phyloP scores from a whole-genome alignment of 1,140 invertebrate genomes.

The Calosoma granatense region DNA sequence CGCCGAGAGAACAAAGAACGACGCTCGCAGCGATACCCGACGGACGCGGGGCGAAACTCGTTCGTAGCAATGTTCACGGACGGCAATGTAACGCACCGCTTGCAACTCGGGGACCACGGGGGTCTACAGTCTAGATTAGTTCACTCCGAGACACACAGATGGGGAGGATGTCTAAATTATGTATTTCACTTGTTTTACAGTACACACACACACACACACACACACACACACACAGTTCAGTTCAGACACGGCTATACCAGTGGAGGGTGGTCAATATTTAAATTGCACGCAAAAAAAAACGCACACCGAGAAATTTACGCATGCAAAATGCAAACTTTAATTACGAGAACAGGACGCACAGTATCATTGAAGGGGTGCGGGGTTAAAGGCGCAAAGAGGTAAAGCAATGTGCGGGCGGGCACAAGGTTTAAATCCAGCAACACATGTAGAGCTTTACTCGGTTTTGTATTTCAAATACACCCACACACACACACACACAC shows the following conservation, averaged over 20 bases:
- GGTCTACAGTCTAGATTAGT: not conserved
- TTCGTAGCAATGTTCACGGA: not conserved
- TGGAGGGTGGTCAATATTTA: not conserved
- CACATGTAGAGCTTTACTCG: not conserved
- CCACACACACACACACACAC: no score
- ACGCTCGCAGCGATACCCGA: not conserved
- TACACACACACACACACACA: not conserved
- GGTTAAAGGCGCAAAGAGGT: not conserved
- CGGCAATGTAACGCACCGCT: not conserved
- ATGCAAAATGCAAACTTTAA: conserved; percentile 9
- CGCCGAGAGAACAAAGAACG: not conserved
- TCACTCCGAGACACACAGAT: conserved; percentile 1
- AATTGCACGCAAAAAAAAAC: conserved; percentile 3
- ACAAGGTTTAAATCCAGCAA: not conserved
- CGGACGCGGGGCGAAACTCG: not conserved
- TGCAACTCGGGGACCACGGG: not conserved
- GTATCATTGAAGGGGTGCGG: not conserved
- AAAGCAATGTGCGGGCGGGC: not conserved
- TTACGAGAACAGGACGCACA: conserved; percentile 3
- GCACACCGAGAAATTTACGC: not conserved
- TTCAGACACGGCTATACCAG: no score
- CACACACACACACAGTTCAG: not conserved
- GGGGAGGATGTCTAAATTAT: conserved; percentile 2
- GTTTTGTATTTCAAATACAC: not conserved
- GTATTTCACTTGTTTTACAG: not conserved